These are phyloP conservation scores for Micropoecilia bifurca DNA, from an alignment of 2,797 vertebrate genomes.

Conservation along the genomic window DNA sequence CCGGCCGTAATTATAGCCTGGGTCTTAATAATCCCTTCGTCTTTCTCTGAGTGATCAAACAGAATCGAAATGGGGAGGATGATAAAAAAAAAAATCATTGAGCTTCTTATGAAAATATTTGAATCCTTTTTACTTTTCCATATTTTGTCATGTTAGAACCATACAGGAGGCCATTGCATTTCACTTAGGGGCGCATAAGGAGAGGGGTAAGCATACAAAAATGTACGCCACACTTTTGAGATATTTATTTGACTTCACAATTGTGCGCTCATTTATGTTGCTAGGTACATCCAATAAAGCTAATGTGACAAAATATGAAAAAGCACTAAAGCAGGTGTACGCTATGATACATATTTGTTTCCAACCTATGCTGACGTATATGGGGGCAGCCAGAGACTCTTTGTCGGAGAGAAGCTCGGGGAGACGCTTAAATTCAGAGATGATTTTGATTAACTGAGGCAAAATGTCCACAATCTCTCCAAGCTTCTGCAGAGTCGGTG, in stretches of 20 bases:
- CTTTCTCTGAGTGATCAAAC: slow-evolving; percentile 77
- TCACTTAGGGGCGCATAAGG: not conserved
- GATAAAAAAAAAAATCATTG: not conserved
- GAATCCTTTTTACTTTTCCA: not conserved
- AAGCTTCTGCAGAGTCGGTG: slow-evolving; percentile 82
- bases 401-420: slow-evolving; percentile 81
- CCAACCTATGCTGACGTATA: slow-evolving; percentile 83
- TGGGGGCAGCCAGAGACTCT: slow-evolving; percentile 71
- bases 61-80: not conserved
- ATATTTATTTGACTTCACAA: not conserved
- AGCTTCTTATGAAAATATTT: not conserved
- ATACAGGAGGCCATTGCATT: not conserved
- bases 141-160: not conserved
- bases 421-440: slow-evolving; percentile 85
- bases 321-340: not conserved
- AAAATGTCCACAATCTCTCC: slow-evolving; percentile 82
- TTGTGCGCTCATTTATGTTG: not conserved
- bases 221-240: not conserved
- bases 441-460: slow-evolving; percentile 81
- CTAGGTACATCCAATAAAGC: not conserved
- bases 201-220: not conserved
- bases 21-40: slow-evolving; percentile 88
- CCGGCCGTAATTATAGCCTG: slow-evolving; percentile 82
- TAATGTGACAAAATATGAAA: not conserved
- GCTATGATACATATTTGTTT: not conserved